Conservation (phyloP, 1,140 invertebrate genomes). For the Apocrypta bakeri region DNA sequence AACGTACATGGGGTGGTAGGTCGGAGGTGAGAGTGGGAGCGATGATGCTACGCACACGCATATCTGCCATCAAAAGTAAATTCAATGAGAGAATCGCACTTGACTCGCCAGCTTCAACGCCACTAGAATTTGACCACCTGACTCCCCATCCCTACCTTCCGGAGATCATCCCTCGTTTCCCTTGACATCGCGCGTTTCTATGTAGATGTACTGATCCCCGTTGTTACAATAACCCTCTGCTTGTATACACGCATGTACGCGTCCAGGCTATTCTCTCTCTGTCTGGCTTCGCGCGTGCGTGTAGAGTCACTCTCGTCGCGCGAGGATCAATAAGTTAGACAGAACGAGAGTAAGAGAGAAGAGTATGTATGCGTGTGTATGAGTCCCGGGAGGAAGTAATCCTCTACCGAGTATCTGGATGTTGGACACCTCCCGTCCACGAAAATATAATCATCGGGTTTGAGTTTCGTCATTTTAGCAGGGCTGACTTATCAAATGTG, state of each 20-base stretch:
- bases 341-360: neutral
- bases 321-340: neutral
- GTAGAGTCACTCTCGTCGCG: neutral
- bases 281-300: neutral
- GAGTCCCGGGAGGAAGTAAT: too few relatives aligned
- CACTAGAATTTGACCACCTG: slow-evolving; percentile 2
- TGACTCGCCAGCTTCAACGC: neutral
- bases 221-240: neutral
- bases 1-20: neutral
- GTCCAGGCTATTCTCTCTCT: neutral
- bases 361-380: too few relatives aligned
- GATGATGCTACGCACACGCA: neutral
- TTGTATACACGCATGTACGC: neutral
- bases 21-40: too few relatives aligned
- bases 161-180: neutral
- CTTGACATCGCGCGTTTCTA: neutral
- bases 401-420: too few relatives aligned
- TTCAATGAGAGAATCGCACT: neutral
- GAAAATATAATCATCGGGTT: neutral
- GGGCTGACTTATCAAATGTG: neutral
- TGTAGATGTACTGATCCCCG: neutral
- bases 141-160: neutral
- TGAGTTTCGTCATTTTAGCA: neutral
- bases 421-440: neutral
- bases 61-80: neutral